Conservation (phyloP, 2,113 vertebrate genomes). For the Tenrec ecaudatus region DNA sequence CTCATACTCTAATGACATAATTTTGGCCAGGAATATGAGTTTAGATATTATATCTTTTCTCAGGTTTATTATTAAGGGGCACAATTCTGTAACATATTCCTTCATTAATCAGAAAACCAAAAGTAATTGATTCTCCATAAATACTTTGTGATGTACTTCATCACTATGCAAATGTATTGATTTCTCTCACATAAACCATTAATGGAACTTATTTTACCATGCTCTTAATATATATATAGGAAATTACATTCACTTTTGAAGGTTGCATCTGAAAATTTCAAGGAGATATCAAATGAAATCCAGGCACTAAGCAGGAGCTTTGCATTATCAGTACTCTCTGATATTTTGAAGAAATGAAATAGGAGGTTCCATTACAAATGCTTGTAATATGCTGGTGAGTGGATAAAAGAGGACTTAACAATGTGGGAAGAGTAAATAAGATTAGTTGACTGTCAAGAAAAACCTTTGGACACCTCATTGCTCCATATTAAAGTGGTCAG, state of each 20-base stretch:
- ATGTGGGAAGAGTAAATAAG: conserved; percentile 36
- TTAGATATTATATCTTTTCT: not conserved
- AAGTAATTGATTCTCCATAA: not conserved
- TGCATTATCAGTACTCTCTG: conserved; percentile 24
- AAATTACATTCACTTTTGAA: conserved; percentile 60
- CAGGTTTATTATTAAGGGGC: not conserved
- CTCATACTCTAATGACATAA: conserved; percentile 53
- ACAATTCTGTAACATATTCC: not conserved
- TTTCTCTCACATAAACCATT: not conserved
- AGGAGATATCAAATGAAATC: conserved; percentile 48
- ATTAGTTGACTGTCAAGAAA: conserved; percentile 51
- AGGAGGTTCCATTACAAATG: conserved; percentile 55
- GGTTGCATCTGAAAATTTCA: conserved; percentile 38
- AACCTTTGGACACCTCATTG: conserved; percentile 60
- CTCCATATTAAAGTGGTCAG: conserved; percentile 22
- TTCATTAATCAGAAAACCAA: not conserved
- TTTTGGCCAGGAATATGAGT: conserved; percentile 48
- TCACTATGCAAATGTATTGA: not conserved
- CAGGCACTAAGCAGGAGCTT: not conserved
- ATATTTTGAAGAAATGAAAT: conserved; percentile 63
- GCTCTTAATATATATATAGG: not conserved
- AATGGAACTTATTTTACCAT: not conserved
- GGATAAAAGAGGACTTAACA: conserved; percentile 27
- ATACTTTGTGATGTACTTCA: not conserved
- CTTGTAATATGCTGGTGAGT: not conserved